Conservation (phyloP, 2,888 invertebrate species). For the Hypena proboscidalis region DNA sequence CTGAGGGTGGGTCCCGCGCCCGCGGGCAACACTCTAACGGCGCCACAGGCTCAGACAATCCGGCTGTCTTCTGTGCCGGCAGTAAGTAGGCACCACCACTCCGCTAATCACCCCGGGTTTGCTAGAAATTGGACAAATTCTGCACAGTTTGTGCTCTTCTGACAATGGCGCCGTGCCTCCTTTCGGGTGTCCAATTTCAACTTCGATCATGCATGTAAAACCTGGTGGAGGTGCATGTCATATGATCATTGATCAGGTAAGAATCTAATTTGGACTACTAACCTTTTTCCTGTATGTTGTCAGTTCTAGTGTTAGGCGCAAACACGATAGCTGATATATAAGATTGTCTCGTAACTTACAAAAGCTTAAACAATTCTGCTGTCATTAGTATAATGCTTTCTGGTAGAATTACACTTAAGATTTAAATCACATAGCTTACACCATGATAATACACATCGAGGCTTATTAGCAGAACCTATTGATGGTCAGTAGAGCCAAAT, state of each 20-base stretch:
- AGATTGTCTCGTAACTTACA: slow-evolving; percentile 7
- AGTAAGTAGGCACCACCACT: slow-evolving; percentile 90
- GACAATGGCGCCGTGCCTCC: slow-evolving; percentile 24
- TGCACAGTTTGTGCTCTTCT: slow-evolving; percentile 20
- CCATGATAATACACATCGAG: no score
- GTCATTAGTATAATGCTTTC: slow-evolving; percentile 16
- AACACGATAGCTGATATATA: slow-evolving; percentile 16
- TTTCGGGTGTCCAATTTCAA: slow-evolving; percentile 60
- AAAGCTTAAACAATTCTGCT: slow-evolving; percentile 22
- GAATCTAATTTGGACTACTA: slow-evolving; percentile 50
- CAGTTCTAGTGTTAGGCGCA: slow-evolving; percentile 43
- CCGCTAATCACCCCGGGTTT: slow-evolving; percentile 38
- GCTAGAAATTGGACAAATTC: slow-evolving; percentile 38
- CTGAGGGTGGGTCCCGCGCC: slow-evolving; percentile 94
- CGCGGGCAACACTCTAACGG: slow-evolving; percentile 83
- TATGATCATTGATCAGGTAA: slow-evolving; percentile 72
- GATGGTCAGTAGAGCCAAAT: background rate
- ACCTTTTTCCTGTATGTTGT: slow-evolving; percentile 29
- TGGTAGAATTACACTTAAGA: slow-evolving; percentile 6
- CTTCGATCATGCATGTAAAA: slow-evolving; percentile 67
- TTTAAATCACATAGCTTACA: no score
- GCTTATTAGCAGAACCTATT: no score
- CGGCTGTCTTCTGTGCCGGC: slow-evolving; percentile 95
- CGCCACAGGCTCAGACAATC: slow-evolving; percentile 89
- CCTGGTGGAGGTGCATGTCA: slow-evolving; percentile 74